phyloP scores from a whole-genome alignment of 2,888 invertebrate species.

The Candidula unifasciata region DNA sequence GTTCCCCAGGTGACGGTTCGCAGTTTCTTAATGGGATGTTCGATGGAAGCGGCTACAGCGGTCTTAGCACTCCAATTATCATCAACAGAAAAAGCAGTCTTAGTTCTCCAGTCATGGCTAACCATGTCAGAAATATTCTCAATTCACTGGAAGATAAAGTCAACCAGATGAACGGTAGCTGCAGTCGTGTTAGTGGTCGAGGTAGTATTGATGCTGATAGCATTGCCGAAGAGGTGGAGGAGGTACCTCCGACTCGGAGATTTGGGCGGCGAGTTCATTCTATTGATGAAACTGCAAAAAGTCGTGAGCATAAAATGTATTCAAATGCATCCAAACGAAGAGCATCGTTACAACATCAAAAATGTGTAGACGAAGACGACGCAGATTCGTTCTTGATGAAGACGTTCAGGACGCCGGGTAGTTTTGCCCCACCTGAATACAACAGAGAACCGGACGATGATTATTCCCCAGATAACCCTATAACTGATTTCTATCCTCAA shows the following conservation, averaged over 20 bases:
- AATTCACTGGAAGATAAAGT: conserved; percentile 42
- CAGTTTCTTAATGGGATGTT: background rate
- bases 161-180: conserved; percentile 41
- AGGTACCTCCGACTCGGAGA: background rate
- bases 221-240: conserved; percentile 38
- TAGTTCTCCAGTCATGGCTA: conserved; percentile 47
- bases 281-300: conserved; percentile 32
- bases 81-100: conserved; percentile 48
- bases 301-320: background rate
- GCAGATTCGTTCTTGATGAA: background rate
- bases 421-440: background rate
- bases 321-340: conserved; percentile 4
- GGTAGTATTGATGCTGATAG: conserved; percentile 37
- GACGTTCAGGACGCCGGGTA: background rate
- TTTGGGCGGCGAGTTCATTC: conserved; percentile 40
- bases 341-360: conserved; percentile 45
- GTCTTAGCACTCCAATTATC: conserved; percentile 43
- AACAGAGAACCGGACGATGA: background rate
- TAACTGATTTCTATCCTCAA: background rate
- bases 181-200: conserved; percentile 18
- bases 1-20: conserved; percentile 24
- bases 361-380: conserved; percentile 45
- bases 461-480: background rate
- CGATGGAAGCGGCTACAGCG: conserved; percentile 6
- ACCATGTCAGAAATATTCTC: conserved; percentile 46